Conservation (phyloP, 2,888 invertebrate species). For the Chrysotoxum bicinctum region DNA sequence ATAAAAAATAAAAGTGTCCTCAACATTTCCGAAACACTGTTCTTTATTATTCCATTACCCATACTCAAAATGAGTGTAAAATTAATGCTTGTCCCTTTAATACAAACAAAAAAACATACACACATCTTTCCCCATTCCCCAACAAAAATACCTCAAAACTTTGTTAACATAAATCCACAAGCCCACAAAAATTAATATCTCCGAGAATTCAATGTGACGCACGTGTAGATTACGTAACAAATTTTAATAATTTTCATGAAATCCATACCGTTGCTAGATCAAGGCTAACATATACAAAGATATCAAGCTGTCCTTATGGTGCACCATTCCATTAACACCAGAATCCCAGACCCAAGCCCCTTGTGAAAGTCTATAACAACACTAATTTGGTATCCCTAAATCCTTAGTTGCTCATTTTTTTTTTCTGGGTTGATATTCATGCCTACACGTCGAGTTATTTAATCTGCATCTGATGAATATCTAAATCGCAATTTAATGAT, state of each 20-base stretch:
- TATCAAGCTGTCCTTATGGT: neutral
- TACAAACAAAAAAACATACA: conserved; percentile 6
- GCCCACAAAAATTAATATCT: conserved; percentile 36
- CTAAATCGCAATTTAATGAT: conserved; percentile 61
- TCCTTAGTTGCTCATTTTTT: conserved; percentile 32
- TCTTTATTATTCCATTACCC: conserved; percentile 29
- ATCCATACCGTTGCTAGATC: neutral
- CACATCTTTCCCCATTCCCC: neutral
- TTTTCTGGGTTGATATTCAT: neutral
- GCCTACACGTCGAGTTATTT: conserved; percentile 45
- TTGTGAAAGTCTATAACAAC: conserved; percentile 29
- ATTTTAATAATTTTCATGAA: conserved; percentile 32
- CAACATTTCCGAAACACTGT: neutral
- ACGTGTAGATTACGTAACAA: conserved; percentile 14
- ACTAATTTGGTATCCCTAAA: conserved; percentile 35
- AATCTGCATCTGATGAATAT: conserved; percentile 68
- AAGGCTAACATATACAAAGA: neutral
- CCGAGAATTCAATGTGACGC: conserved; percentile 51
- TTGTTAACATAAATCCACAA: conserved; percentile 43
- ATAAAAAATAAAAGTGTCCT: neutral
- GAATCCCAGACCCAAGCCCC: too few relatives aligned
- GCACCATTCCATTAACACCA: neutral
- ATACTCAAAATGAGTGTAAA: neutral
- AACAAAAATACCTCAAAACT: conserved; percentile 38
- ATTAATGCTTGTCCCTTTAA: conserved; percentile 7